Evolutionary conservation across 2,888 invertebrate genomes (phyloP).

Genomic region (Drosophila incognita): DNA sequence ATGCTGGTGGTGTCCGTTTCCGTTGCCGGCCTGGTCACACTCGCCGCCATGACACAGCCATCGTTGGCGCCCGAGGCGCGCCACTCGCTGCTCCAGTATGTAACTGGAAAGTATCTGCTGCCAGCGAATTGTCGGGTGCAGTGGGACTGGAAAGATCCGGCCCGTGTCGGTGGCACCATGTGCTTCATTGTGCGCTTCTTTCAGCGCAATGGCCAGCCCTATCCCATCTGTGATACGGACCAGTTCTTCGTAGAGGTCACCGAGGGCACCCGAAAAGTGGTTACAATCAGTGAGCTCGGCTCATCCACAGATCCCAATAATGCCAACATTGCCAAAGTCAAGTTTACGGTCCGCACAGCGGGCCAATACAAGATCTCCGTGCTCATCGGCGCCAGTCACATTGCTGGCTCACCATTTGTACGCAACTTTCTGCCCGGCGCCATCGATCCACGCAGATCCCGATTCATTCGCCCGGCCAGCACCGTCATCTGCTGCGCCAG

Average conservation of each 20-base stretch:
- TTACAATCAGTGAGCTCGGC: slow-evolving; percentile 94
- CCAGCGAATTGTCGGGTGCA: slow-evolving; percentile 92
- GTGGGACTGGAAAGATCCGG: slow-evolving; percentile 97
- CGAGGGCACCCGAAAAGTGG: slow-evolving; percentile 92
- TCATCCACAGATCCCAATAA: slow-evolving; percentile 93
- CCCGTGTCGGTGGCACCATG: slow-evolving; percentile 95
- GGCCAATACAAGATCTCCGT: slow-evolving; percentile 95
- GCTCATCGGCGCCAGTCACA: slow-evolving; percentile 92
- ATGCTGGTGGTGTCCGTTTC: slow-evolving; percentile 96
- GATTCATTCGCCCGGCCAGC: slow-evolving; percentile 92
- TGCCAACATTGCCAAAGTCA: slow-evolving; percentile 94
- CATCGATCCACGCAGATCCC: slow-evolving; percentile 92
- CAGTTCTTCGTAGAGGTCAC: slow-evolving; percentile 94
- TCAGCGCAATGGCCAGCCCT: slow-evolving; percentile 96
- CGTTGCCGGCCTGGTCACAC: slow-evolving; percentile 94
- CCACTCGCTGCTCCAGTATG: slow-evolving; percentile 94
- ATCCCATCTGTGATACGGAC: slow-evolving; percentile 97
- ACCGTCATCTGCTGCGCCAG: slow-evolving; percentile 93
- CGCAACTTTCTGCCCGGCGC: slow-evolving; percentile 93
- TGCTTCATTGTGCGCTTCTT: slow-evolving; percentile 95
- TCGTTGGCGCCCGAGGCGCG: slow-evolving; percentile 95
- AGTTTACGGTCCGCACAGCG: slow-evolving; percentile 96
- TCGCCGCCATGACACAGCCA: slow-evolving; percentile 96
- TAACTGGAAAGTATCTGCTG: slow-evolving; percentile 95
- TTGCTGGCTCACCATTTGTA: slow-evolving; percentile 94